A percentile compares a stretch with the other conserved stretches of the same genome.
Conservation (phyloP, 2,113 vertebrate genomes). For the Psophia crepitans region DNA sequence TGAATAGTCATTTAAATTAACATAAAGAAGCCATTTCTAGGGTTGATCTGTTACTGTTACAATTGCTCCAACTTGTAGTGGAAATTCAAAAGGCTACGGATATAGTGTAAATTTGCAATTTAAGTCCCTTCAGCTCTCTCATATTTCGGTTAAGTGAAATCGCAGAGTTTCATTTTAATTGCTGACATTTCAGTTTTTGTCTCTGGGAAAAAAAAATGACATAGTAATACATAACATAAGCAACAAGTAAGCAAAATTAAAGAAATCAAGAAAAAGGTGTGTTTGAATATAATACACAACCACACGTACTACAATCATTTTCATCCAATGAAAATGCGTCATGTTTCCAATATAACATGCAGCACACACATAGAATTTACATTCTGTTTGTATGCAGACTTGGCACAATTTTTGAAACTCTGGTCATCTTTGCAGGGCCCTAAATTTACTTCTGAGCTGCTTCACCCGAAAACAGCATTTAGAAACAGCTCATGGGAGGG, state of each 20-base stretch:
- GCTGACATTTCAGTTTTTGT: neutral
- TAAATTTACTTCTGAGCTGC: neutral
- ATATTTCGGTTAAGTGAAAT: neutral
- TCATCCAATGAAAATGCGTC: constrained; percentile 19
- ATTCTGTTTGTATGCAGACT: constrained; percentile 20
- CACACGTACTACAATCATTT: neutral
- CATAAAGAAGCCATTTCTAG: constrained; percentile 13
- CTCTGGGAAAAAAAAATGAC: neutral
- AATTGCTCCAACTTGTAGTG: neutral
- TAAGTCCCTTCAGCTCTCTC: neutral
- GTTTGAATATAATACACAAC: neutral
- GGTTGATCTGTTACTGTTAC: neutral
- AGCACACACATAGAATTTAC: constrained; percentile 17
- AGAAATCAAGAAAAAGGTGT: neutral
- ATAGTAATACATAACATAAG: neutral
- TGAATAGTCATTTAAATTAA: constrained; percentile 33
- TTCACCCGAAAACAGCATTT: neutral
- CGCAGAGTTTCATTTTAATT: neutral
- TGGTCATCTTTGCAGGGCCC: neutral
- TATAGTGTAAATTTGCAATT: neutral
- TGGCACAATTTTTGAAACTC: neutral
- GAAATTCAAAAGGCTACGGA: constrained; percentile 23
- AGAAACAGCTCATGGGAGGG: neutral
- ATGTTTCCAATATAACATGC: constrained; percentile 43
- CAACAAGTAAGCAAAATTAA: constrained; percentile 5